Base-by-base conservation (phyloP, 2,113 vertebrate genomes). In the Pygoscelis antarcticus region DNA sequence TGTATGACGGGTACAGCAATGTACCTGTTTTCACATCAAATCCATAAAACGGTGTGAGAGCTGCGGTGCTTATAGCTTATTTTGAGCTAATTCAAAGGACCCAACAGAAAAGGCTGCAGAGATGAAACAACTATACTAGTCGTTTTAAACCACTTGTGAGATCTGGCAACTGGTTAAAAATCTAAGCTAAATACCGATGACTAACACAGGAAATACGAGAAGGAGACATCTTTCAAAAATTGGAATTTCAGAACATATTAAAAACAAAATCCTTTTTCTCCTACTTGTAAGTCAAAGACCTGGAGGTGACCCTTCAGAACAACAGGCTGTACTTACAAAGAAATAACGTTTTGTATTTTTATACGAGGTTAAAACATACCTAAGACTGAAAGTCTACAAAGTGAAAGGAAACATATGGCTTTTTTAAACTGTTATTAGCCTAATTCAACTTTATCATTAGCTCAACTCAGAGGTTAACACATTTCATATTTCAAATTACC, bases 371-470 rank as follows among this genome's bases (percentile, higher is more conserved):
- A 89, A 83, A 83, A 40, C 23, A 29, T 58, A 80, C 47, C 66
- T 79, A 85, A 66, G 87, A 82, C 6, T n/a, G 36, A 83, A 93
- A 90, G 71, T 38, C 84, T 70, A 85, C 64, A 55, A 93, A 91
- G 88, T 44, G 93, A 97, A 94, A 87, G 32, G 29, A 94, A 97
- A 85, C 91, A 93, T 90, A 95, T 54, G 91, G 65, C 36, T 84
- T 27, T 51, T 90, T 87, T 79, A 87, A 95, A 82, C 95, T 90
- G 81, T 74, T 83, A 94, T 85, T 94, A 93, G 87, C 71, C 66
- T 94, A 93, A 91, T 83, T 93, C 82, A 66, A 60, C 89, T 96
- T 95, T 80, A 94, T 87, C 96, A 96, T 91, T 97, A 94, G 78
- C 90, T 96, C 62, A 91, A 46, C 82, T 93, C 42, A 70, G 78